phyloP scores from a whole-genome alignment of 2,888 invertebrate species.

The Stenchaetothrips biformis region DNA sequence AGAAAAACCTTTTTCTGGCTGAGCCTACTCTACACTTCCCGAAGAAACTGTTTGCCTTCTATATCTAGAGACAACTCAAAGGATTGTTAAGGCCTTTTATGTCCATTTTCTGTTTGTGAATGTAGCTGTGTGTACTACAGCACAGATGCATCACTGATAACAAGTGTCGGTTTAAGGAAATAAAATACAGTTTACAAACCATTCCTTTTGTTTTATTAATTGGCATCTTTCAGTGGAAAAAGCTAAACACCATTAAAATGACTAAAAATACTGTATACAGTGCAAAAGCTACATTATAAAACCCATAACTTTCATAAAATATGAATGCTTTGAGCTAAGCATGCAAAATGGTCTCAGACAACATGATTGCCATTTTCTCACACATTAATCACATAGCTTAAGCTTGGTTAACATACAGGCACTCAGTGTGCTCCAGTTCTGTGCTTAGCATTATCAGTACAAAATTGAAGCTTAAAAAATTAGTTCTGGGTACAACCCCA shows the following conservation, averaged over 20 bases:
- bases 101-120: too few species aligned
- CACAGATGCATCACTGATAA: too few species aligned
- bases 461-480: constrained; percentile 2
- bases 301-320: constrained; percentile 15
- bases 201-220: background rate
- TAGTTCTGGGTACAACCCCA: background rate
- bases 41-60: too few species aligned
- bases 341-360: constrained; percentile 8
- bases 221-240: background rate
- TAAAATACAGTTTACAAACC: too few species aligned
- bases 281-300: constrained; percentile 11
- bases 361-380: background rate
- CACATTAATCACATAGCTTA: constrained; percentile 17
- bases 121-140: too few species aligned
- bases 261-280: background rate
- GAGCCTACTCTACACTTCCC: too few species aligned
- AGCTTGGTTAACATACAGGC: constrained; percentile 12
- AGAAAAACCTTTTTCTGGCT: too few species aligned
- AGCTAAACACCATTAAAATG: constrained; percentile 4
- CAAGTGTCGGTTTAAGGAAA: too few species aligned
- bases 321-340: constrained; percentile 18
- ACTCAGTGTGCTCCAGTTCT: background rate
- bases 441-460: constrained; percentile 24
- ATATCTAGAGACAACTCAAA: too few species aligned
- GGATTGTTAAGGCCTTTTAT: too few species aligned